Percentiles rank a stretch among this genome's conserved stretches.
Conservation (phyloP, 2,888 invertebrate genomes). For the Aspidapion aeneum region DNA sequence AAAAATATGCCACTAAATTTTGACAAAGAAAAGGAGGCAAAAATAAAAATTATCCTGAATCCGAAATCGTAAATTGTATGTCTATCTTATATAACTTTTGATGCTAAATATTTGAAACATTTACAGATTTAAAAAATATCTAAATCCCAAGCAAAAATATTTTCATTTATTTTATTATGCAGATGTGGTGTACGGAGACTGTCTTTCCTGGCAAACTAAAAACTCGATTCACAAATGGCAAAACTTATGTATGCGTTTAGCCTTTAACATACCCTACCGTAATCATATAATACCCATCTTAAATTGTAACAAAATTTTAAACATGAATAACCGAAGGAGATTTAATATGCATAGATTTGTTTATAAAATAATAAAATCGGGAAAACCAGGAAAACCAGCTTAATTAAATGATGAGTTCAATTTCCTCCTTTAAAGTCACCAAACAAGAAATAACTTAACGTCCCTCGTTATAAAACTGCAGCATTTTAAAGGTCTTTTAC, state of each 20-base stretch:
- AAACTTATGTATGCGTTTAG: neutral
- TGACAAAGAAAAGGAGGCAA: no score
- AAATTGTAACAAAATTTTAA: conserved; percentile 1
- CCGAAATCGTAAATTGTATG: no score
- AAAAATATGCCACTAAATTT: no score
- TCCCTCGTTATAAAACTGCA: neutral
- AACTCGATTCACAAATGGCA: neutral
- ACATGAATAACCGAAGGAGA: conserved; percentile 1
- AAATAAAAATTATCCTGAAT: no score
- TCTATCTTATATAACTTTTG: no score
- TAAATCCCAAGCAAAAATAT: neutral
- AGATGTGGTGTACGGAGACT: neutral
- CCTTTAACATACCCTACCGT: neutral
- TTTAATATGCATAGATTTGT: conserved; percentile 1
- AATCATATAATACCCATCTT: neutral
- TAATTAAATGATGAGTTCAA: neutral
- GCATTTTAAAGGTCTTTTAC: neutral
- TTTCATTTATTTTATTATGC: neutral
- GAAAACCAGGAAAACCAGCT: neutral
- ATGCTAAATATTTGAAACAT: no score
- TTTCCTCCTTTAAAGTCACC: neutral
- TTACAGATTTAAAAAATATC: neutral
- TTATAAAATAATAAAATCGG: conserved; percentile 1
- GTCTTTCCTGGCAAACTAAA: neutral
- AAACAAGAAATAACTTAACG: neutral